Conservation (phyloP, 1,140 invertebrate genomes). For the Sarcophaga bullata region DNA sequence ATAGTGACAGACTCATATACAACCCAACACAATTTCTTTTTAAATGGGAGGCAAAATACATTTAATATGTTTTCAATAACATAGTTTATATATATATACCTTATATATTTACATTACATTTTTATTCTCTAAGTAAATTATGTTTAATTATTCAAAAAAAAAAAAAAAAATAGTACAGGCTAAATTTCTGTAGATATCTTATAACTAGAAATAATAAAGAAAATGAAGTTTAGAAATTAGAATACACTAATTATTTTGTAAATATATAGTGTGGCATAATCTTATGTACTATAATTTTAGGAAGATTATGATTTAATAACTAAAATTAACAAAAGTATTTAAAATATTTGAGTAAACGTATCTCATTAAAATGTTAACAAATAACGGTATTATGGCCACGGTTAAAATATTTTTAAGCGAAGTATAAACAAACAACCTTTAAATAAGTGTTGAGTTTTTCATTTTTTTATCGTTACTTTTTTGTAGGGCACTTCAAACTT, state of each 20-base stretch:
- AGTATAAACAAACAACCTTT: background rate
- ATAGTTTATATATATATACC: background rate
- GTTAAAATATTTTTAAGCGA: background rate
- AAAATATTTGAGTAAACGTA: too few relatives aligned
- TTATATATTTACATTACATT: constrained; percentile 7
- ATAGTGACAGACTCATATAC: too few relatives aligned
- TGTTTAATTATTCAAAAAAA: background rate
- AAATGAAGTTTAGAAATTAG: background rate
- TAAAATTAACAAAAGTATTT: too few relatives aligned
- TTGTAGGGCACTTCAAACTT: constrained; percentile 52
- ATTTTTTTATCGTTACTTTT: constrained; percentile 7
- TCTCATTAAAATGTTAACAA: background rate
- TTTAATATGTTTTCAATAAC: too few relatives aligned
- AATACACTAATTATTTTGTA: background rate
- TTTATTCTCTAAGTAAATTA: background rate
- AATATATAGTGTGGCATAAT: background rate
- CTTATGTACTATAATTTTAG: background rate
- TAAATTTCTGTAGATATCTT: background rate
- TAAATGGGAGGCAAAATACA: too few relatives aligned
- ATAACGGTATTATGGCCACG: background rate
- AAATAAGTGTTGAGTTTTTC: constrained; percentile 1
- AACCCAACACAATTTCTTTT: too few relatives aligned
- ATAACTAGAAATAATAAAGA: background rate
- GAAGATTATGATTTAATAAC: background rate
- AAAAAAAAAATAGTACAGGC: background rate